Conservation (phyloP, 2,113 vertebrate genomes). For the Cynopterus brachyotis region DNA sequence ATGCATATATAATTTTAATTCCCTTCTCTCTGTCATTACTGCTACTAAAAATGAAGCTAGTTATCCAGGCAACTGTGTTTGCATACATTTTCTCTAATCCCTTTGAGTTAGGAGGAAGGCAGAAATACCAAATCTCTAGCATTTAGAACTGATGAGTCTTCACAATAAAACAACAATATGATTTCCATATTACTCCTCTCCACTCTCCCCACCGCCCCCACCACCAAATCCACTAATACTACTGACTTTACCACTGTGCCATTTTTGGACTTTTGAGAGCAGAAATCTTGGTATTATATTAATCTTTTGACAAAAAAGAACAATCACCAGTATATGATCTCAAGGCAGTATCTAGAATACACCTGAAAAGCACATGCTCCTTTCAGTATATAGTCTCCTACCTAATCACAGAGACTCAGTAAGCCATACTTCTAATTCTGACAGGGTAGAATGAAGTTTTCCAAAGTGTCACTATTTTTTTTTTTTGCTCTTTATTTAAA, state of each 20-base stretch:
- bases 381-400: not conserved
- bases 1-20: not conserved
- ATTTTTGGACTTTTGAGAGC: not conserved
- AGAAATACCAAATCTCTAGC: not conserved
- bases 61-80: not conserved
- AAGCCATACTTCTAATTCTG: not conserved
- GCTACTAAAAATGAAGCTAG: not conserved
- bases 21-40: not conserved
- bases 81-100: not conserved
- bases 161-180: not conserved
- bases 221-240: not conserved
- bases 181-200: not conserved
- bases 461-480: not conserved
- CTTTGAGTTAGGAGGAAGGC: not conserved
- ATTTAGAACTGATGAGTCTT: not conserved
- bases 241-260: not conserved
- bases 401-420: not conserved
- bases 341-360: not conserved
- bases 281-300: not conserved
- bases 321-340: not conserved
- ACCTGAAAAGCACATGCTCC: not conserved
- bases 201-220: rapidly evolving
- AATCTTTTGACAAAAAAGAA: not conserved
- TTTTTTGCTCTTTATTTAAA: not conserved
- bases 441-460: not conserved